Conservation (phyloP, 2,888 invertebrate genomes). For the Tholera decimalis region DNA sequence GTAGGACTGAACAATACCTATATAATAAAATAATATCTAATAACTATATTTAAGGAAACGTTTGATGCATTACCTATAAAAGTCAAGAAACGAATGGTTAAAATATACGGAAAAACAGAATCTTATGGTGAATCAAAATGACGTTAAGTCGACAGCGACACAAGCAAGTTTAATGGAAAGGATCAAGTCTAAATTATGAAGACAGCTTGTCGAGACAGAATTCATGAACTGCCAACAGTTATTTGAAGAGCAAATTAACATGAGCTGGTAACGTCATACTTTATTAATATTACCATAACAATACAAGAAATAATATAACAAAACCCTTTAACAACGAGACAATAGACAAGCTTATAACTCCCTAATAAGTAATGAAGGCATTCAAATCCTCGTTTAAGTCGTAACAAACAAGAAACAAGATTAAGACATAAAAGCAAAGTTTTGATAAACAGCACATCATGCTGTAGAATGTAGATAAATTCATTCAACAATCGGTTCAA, state of each 20-base stretch:
- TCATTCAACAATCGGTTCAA: constrained; percentile 13
- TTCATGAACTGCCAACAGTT: constrained; percentile 2
- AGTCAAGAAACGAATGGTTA: too few species aligned
- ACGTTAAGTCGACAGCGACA: background rate
- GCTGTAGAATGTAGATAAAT: constrained; percentile 13
- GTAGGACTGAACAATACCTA: too few species aligned
- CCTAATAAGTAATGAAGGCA: constrained; percentile 37
- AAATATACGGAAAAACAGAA: too few species aligned
- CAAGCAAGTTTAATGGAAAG: background rate
- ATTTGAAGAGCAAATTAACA: constrained; percentile 1
- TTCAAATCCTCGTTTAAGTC: constrained; percentile 42
- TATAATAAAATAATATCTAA: too few species aligned
- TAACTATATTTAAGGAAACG: too few species aligned
- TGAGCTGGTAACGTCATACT: background rate
- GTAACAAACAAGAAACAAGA: constrained; percentile 50
- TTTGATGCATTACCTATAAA: too few species aligned
- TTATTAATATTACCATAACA: constrained; percentile 14
- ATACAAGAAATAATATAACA: constrained; percentile 12
- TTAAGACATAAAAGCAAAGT: constrained; percentile 57
- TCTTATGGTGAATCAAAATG: too few species aligned
- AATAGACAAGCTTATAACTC: constrained; percentile 34
- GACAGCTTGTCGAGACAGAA: constrained; percentile 15
- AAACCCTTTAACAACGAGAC: constrained; percentile 22
- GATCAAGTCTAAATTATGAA: background rate
- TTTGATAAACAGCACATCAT: constrained; percentile 41